A percentile compares a stretch with the other conserved stretches of the same genome.
Conservation (phyloP, 2,888 invertebrate species). For the Sminthurinus aureus region DNA sequence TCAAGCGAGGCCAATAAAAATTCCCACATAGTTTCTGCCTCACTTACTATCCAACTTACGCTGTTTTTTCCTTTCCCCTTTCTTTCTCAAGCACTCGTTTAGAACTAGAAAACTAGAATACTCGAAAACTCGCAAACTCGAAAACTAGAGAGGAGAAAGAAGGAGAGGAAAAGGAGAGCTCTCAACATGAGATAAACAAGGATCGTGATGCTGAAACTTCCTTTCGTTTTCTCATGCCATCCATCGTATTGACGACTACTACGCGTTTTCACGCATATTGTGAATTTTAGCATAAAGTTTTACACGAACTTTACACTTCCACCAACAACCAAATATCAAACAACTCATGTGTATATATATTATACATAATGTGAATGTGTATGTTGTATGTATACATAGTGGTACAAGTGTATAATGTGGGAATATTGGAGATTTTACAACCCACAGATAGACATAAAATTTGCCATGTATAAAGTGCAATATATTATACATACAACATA, state of each 20-base stretch:
- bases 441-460: no score
- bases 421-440: no score
- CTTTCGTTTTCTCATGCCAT: not conserved
- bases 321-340: not conserved
- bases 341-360: no score
- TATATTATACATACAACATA: no score
- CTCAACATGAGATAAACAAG: not conserved
- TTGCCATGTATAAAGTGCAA: no score
- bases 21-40: slow-evolving; percentile 27
- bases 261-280: slow-evolving; percentile 1
- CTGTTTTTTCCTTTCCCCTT: not conserved
- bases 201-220: not conserved
- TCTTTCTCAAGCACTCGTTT: not conserved
- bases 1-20: slow-evolving; percentile 24
- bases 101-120: no score
- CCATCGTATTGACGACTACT: not conserved
- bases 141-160: no score
- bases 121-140: no score
- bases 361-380: no score
- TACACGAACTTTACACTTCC: not conserved
- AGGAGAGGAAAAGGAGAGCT: not conserved
- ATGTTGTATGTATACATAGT: no score
- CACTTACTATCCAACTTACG: not conserved
- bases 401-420: no score
- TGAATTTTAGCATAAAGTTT: not conserved